Base-by-base conservation (phyloP, 2,888 invertebrate genomes). In the Harpalus rubripes region DNA sequence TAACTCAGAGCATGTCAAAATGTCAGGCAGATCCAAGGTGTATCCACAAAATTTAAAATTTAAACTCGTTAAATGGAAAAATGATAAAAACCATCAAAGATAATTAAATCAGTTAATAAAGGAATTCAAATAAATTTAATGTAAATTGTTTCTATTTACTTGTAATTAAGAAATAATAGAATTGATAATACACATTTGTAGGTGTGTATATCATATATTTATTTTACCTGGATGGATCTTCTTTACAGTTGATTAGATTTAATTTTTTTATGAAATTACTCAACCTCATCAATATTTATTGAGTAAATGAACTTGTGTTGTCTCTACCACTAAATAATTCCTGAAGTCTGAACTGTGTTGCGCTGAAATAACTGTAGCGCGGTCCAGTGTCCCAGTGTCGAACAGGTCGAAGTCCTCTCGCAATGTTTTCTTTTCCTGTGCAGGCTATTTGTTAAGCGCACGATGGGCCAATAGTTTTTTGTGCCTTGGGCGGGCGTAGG, bases 391-490 rank as follows among this genome's bases (percentile, higher is more conserved):
- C 72, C 72, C 72, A 76, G 52, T 78, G 26, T 78, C 58, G 78
- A 58, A 58, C 78, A 78, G 78, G 78, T 78, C 78, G 78, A 78
- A 78, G 78, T 58, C 78, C 78, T 78, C 10, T 10, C 15, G 72
- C 44, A 76, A 56, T 74, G 72, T 78, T 78, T 78, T 78, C 78
- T 78, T 78, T 56, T 76, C 76, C 76, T 76, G 52, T 15, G 76
- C n/a, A 78, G 78, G 78, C 18, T 58, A 78, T 78, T 78, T 32
- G 78, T 78, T 58, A 58, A 22, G 52, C 76, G 56, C 16, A 76
- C 78, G 58, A 78, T 58, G 78, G 78, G 10, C 8, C 10, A 12
- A 52, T 52, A 52, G 44, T 52, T 78, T 78, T 78, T 78, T 56
- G 26, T 78, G 15, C 76, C 12, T 12, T 76, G 52, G 4, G 56